Evolutionary conservation across 2,113 vertebrate species (phyloP).

Genomic region (Hydropotes inermis): DNA sequence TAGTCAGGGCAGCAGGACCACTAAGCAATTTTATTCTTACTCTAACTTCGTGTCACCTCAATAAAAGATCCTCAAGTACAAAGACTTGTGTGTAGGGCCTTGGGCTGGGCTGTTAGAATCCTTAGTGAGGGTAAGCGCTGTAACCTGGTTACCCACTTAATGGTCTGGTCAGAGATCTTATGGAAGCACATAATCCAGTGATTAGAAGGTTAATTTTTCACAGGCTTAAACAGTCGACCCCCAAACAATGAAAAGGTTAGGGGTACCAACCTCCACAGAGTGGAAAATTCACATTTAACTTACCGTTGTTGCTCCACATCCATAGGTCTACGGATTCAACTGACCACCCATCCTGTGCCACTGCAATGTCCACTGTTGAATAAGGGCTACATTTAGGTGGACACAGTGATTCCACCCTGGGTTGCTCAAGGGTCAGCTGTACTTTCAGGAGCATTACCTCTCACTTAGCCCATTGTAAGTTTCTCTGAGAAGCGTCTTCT

Average conservation of each 20-base stretch:
- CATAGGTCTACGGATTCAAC: rapidly evolving
- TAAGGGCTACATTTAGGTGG: neutral
- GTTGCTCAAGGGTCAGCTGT: neutral
- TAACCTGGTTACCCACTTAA: neutral
- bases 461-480: neutral
- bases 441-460: neutral
- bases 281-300: neutral
- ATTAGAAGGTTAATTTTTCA: neutral
- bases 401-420: neutral
- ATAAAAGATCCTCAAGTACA: neutral
- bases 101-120: neutral
- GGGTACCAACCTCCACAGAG: neutral
- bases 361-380: neutral
- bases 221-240: neutral
- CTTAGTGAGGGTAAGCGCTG: neutral
- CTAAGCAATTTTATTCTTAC: neutral
- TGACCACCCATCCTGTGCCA: rapidly evolving
- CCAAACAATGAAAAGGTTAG: too few species aligned
- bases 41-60: neutral
- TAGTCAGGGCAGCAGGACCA: neutral
- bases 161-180: neutral
- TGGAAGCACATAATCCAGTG: neutral
- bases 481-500: neutral
- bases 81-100: neutral
- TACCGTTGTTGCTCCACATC: rapidly evolving